Evolutionary conservation across 2,888 invertebrate genomes (phyloP).

Genomic region (Harmothoe impar): DNA sequence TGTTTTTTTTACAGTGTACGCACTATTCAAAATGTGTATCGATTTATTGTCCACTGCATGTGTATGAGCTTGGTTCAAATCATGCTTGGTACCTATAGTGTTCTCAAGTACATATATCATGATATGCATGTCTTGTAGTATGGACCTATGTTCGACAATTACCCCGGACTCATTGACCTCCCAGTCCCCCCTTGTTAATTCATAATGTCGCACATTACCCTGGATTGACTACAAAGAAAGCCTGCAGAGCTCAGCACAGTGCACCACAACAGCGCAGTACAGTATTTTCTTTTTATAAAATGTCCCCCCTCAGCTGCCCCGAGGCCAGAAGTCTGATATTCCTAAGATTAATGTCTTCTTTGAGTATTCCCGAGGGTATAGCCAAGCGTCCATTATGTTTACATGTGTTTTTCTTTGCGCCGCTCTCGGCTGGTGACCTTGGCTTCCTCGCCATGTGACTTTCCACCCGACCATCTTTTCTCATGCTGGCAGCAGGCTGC

Average conservation of each 20-base stretch:
- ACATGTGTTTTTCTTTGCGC: constrained; percentile 53
- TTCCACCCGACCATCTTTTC: constrained; percentile 49
- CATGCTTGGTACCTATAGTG: no score
- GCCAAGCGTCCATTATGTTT: constrained; percentile 45
- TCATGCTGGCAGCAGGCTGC: neutral
- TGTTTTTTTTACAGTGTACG: no score
- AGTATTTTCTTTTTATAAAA: constrained; percentile 20
- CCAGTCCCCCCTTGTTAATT: no score
- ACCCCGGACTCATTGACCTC: no score
- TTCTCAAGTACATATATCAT: no score
- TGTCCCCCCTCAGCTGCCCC: constrained; percentile 6
- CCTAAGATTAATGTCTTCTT: constrained; percentile 51
- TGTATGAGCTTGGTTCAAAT: no score
- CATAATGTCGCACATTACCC: neutral
- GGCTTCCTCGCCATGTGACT: constrained; percentile 27
- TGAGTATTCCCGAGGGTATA: constrained; percentile 45
- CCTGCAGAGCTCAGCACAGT: neutral
- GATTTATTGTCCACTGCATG: no score
- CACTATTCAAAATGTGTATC: no score
- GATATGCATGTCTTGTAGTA: no score
- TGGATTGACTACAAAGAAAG: neutral
- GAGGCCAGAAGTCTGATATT: constrained; percentile 50
- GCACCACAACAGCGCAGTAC: neutral
- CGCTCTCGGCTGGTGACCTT: constrained; percentile 13
- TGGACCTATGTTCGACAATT: neutral